These are phyloP conservation scores for Intellagama lesueurii DNA, from an alignment of 2,797 vertebrate genomes.

Conservation along the genomic window DNA sequence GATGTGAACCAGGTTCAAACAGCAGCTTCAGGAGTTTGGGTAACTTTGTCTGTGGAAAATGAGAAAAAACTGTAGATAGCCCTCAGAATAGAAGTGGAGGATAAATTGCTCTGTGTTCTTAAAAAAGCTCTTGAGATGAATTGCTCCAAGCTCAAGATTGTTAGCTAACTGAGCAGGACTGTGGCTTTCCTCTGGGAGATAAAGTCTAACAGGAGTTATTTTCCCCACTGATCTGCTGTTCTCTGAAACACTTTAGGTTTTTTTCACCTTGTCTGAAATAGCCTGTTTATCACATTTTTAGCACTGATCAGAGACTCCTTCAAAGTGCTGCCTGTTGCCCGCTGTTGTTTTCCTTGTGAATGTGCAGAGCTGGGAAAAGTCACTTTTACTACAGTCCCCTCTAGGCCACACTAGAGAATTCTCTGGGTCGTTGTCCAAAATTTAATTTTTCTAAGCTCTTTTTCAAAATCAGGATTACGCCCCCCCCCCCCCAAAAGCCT, in stretches of 20 bases:
- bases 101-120: slow-evolving; percentile 42
- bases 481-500: too few relatives aligned
- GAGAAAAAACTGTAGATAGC: slow-evolving; percentile 48
- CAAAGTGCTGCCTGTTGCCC: background rate
- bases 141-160: slow-evolving; percentile 63
- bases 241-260: slow-evolving; percentile 33
- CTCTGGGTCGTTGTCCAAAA: background rate
- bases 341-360: background rate
- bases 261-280: background rate
- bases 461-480: too few relatives aligned
- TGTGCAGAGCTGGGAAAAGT: background rate
- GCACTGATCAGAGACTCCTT: background rate
- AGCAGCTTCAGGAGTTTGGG: slow-evolving; percentile 32
- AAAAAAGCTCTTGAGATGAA: slow-evolving; percentile 69
- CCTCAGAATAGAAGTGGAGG: slow-evolving; percentile 70
- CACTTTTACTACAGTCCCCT: background rate
- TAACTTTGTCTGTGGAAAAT: slow-evolving; percentile 59
- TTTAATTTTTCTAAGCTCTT: too few relatives aligned
- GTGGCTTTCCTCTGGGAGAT: slow-evolving; percentile 37
- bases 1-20: slow-evolving; percentile 18
- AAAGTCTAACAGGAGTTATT: slow-evolving; percentile 60
- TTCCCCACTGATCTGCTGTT: slow-evolving; percentile 42
- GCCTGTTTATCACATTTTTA: background rate
- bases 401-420: background rate
- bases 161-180: slow-evolving; percentile 59